These are phyloP conservation scores for Diabrotica undecimpunctata DNA, from an alignment of 1,140 invertebrate genomes.

Conservation along the genomic window DNA sequence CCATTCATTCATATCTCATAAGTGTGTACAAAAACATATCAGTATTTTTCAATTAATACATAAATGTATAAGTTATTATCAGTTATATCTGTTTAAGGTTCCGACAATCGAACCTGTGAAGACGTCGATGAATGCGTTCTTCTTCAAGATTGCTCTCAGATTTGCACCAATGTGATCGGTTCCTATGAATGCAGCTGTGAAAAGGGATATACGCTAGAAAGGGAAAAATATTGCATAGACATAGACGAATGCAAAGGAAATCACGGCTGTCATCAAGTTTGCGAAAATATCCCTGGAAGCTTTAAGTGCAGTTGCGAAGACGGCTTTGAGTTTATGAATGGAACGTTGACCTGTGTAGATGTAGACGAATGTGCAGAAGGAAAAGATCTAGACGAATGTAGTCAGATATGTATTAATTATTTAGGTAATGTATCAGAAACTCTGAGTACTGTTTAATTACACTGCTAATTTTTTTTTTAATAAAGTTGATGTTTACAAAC, in stretches of 20 bases:
- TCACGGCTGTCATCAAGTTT: constrained; percentile 56
- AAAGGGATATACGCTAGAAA: constrained; percentile 47
- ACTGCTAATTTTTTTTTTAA: too few species aligned
- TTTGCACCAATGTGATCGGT: constrained; percentile 63
- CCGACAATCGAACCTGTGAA: constrained; percentile 54
- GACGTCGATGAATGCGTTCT: constrained; percentile 76
- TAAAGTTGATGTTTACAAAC: too few species aligned
- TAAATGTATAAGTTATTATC: too few species aligned
- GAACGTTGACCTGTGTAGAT: constrained; percentile 56
- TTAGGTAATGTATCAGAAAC: too few species aligned
- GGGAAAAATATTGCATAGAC: constrained; percentile 56
- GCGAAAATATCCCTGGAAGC: constrained; percentile 59
- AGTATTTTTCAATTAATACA: too few species aligned
- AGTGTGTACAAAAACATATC: too few species aligned
- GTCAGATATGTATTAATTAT: constrained; percentile 49
- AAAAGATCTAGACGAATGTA: constrained; percentile 55
- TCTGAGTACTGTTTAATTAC: too few species aligned
- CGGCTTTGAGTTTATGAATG: constrained; percentile 51
- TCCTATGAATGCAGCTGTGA: constrained; percentile 61
- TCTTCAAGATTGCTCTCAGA: constrained; percentile 58
- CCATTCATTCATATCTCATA: too few species aligned
- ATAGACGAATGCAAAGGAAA: constrained; percentile 61
- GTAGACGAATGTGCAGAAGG: constrained; percentile 62
- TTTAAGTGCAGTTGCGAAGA: constrained; percentile 59
- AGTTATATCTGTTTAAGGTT: constrained; percentile 46